A percentile compares a stretch with the other conserved stretches of the same genome.
These are phyloP conservation scores for Chiloscyllium plagiosum DNA, from an alignment of 2,113 vertebrate genomes.

Conservation along the genomic window DNA sequence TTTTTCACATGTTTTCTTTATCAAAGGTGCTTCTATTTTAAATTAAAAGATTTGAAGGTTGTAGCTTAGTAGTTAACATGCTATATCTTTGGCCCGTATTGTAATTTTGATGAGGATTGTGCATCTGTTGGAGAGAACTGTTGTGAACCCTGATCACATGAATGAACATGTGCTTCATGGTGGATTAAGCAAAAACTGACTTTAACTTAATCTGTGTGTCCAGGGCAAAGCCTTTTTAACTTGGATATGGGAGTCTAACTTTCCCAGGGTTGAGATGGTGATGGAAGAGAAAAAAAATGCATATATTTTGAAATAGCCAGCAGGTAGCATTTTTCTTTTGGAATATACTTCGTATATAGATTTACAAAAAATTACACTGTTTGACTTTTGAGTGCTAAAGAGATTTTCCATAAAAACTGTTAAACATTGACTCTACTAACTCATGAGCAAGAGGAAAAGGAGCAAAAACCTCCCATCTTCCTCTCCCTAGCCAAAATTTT, in stretches of 20 bases:
- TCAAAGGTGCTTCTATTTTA: neutral
- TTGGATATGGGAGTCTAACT: neutral
- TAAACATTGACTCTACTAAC: neutral
- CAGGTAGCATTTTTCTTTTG: constrained; percentile 10
- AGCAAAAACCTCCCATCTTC: neutral
- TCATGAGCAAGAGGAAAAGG: neutral
- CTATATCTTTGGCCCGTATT: neutral
- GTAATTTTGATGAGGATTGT: neutral
- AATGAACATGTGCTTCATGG: neutral
- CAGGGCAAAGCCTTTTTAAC: neutral
- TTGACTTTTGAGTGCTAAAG: neutral
- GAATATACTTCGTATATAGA: neutral
- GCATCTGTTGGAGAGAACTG: neutral
- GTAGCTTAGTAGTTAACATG: neutral
- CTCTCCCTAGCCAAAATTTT: neutral
- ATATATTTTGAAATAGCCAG: neutral
- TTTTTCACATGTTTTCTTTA: neutral
- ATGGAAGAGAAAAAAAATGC: neutral
- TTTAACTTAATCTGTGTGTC: neutral
- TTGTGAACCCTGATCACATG: neutral
- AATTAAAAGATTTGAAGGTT: neutral
- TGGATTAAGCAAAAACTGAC: constrained; percentile 17
- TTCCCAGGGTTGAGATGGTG: neutral
- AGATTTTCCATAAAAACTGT: neutral
- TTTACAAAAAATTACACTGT: neutral